Base-by-base conservation (phyloP, 1,140 invertebrate genomes). In the Cherax quadricarinatus region DNA sequence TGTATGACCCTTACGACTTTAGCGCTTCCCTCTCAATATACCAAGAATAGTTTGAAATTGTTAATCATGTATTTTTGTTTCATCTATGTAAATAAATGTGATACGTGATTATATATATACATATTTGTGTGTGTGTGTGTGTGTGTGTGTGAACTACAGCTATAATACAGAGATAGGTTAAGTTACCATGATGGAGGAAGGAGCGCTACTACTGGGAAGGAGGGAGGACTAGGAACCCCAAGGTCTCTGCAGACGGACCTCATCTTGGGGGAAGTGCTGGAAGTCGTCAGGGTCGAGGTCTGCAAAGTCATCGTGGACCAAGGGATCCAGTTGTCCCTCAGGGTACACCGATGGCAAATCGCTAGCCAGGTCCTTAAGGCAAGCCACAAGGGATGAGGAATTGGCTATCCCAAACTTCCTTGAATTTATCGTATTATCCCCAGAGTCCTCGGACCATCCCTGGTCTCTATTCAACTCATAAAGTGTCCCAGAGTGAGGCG, bases 261-360 rank as follows among this genome's bases (percentile, higher is more conserved):
- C 89, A 41, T 84, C 84, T 73, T 86, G 62, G 75, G 89, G 82
- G 73, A 91, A 91, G 75, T 79, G 83, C 53, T 48, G 73, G 75
- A 91, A 91, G 75, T 78, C 73, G 48, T 85, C 82, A n/a, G 82
- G 89, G 57, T 91, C 73, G n/a, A 91, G 83, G 78, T 91, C 89
- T 62, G 66, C 89, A 4, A 91, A 73, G 89, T 91, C 89, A 57
- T 91, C 89, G 6, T 86, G 83, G 6, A 18, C 30, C 30, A 78
- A 73, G 21, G 82, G 51, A 62, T 91, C 66, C 9, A 49, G 62
- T 6, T 75, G 85, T 24, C 12, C 41, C 24, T 86, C 89, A 24
- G 89, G 89, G 51, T 91, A 91, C n/a, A 81, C 89, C 30, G 89
- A 86, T 57, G 89, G 89, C 49, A 91, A 57, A 49, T 91, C 75